Conservation (phyloP, 2,888 invertebrate genomes). For the Drosophila suboccidentalis region DNA sequence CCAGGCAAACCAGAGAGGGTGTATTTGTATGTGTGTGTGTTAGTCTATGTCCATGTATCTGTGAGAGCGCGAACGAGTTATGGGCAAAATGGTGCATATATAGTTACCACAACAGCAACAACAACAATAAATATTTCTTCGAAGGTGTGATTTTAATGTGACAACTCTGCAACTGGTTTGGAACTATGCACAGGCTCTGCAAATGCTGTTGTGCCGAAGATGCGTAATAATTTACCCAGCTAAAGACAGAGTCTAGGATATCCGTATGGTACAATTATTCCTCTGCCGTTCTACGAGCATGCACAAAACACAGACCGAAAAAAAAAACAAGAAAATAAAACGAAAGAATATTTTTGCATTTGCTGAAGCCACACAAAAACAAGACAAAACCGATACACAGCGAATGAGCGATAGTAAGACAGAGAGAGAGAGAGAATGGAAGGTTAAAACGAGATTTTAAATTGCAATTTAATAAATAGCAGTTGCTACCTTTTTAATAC, state of each 20-base stretch:
- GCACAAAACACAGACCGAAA: constrained; percentile 26
- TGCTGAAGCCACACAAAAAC: constrained; percentile 64
- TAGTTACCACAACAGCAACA: constrained; percentile 47
- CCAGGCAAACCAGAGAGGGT: constrained; percentile 61
- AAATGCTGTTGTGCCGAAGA: constrained; percentile 22
- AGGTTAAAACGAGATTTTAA: constrained; percentile 61
- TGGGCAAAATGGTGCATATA: constrained; percentile 69
- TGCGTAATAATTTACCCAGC: constrained; percentile 53
- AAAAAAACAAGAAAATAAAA: constrained; percentile 43
- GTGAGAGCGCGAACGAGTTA: constrained; percentile 71
- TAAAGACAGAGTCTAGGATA: constrained; percentile 49
- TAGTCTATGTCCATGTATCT: constrained; percentile 33
- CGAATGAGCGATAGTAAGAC: constrained; percentile 8
- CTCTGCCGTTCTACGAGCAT: constrained; percentile 49
- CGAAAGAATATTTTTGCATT: constrained; percentile 37
- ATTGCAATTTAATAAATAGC: constrained; percentile 73
- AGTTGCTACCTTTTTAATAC: constrained; percentile 67
- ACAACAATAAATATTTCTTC: constrained; percentile 70
- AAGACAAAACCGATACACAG: constrained; percentile 14
- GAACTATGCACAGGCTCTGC: constrained; percentile 19
- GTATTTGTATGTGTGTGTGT: constrained; percentile 41
- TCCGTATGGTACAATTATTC: constrained; percentile 55
- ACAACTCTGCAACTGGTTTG: constrained; percentile 81
- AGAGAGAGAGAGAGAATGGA: constrained; percentile 1
- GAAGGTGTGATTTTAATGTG: constrained; percentile 81